Evolutionary conservation across 2,113 vertebrate genomes (phyloP), one percentile per base, ranked within the genome.

Genomic region (Podiceps cristatus): DNA sequence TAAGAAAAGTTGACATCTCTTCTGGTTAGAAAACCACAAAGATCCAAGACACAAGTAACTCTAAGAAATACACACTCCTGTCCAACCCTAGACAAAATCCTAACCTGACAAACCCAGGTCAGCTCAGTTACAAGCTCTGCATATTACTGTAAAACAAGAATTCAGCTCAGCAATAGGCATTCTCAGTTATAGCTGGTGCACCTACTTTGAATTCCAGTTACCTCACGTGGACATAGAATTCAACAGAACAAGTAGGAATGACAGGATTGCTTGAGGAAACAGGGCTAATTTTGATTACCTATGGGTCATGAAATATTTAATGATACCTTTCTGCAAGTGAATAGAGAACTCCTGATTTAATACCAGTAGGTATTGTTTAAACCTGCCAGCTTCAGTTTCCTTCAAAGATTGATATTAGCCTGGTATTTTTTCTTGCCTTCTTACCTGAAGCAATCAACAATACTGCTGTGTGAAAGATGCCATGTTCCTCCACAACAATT

Each of bases 261-360:
- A 85, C 31, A 56, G 37, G 40, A 85, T 58, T 82, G 58, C 86
- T 87, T 78, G 76, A 85, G 86, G 60, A 94, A 96, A 81, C 44
- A 82, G 25, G 31, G 10, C 28, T 87, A 78, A 94, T 93, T 93
- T 88, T 94, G 27, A 86, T 89, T 92, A 49, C 35, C 49, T 85
- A 10, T 50, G 33, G 58, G 45, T 82, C 76, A 33, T 68, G 45
- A 91, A 87, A 87, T 95, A 91, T 72, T 84, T 78, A 91, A 79
- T 68, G 35, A 63, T 58, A 79, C 40, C 20, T 85, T 93, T 78
- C 74, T 88, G 22, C 71, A 94, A 49, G 35, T 67, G 77, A 73
- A 69, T 76, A 23, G 58, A 83, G 31, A 90, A 92, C 31, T 47
- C 37, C 15, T 82, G 80, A 60, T 44, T 91, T 94, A 88, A 80